Conservation (phyloP, 2,113 vertebrate genomes). For the Mormyrus iriodes region DNA sequence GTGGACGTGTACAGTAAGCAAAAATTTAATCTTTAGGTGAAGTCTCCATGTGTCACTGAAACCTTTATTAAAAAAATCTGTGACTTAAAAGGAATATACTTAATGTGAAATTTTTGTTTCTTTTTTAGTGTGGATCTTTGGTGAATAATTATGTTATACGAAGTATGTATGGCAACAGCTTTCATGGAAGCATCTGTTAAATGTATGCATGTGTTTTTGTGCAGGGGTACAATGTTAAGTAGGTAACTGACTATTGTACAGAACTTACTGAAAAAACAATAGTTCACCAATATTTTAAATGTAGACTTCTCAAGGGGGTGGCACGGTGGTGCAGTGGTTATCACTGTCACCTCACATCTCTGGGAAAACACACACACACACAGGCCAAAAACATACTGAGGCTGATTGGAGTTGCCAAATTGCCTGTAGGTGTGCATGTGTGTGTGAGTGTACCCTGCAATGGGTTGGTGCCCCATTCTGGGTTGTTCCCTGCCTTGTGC, state of each 20-base stretch:
- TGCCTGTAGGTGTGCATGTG: too few species aligned
- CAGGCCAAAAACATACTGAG: too few species aligned
- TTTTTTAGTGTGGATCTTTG: neutral
- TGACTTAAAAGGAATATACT: neutral
- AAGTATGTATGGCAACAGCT: neutral
- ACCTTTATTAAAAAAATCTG: neutral
- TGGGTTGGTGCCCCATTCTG: too few species aligned
- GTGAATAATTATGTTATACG: neutral
- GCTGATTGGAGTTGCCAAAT: too few species aligned
- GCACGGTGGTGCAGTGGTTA: too few species aligned
- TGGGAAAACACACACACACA: too few species aligned
- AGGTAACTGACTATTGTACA: neutral
- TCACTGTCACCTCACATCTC: too few species aligned
- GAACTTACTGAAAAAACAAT: neutral
- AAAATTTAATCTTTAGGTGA: too few species aligned
- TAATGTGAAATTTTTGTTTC: neutral
- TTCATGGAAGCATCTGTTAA: neutral
- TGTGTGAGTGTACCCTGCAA: too few species aligned
- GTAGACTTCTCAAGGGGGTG: neutral
- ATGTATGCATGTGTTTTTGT: constrained; percentile 1
- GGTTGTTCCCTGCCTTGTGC: too few species aligned
- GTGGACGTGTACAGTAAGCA: too few species aligned
- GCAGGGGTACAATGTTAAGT: neutral
- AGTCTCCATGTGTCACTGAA: neutral
- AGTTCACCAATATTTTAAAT: neutral